A percentile compares a stretch with the other conserved stretches of the same genome.
These are phyloP conservation scores for Panopea generosa DNA, from an alignment of 2,888 invertebrate species.

Conservation along the genomic window DNA sequence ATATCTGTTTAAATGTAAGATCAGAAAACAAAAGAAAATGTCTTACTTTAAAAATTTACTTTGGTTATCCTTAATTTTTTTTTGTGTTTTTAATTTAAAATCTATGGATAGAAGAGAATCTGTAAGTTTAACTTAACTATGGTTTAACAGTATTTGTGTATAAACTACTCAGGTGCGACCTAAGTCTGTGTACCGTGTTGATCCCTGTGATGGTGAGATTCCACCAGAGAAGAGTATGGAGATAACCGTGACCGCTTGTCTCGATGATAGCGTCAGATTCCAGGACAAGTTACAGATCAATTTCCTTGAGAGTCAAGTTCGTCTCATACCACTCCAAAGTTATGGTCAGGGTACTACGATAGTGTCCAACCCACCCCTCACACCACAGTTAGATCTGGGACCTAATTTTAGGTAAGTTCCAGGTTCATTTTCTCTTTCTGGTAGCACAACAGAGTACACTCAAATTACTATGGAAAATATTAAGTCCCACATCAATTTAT, in stretches of 20 bases:
- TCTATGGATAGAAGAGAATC: too few relatives aligned
- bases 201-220: conserved; percentile 82
- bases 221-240: conserved; percentile 81
- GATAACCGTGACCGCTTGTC: conserved; percentile 81
- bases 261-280: conserved; percentile 85
- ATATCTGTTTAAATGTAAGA: too few relatives aligned
- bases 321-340: conserved; percentile 87
- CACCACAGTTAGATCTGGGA: conserved; percentile 88
- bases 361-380: conserved; percentile 88
- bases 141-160: too few relatives aligned
- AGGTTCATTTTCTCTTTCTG: neutral
- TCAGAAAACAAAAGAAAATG: too few relatives aligned
- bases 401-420: conserved; percentile 88
- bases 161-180: conserved; percentile 69
- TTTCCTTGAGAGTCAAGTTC: conserved; percentile 85
- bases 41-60: too few relatives aligned
- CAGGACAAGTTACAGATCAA: conserved; percentile 84
- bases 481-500: too few relatives aligned
- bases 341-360: conserved; percentile 90
- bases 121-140: too few relatives aligned
- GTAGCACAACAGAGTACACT: too few relatives aligned
- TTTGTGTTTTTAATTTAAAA: too few relatives aligned
- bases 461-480: too few relatives aligned
- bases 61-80: too few relatives aligned
- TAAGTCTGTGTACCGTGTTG: conserved; percentile 82